Evolutionary conservation across 2,888 invertebrate species (phyloP), one percentile per base, ranked within the genome.

Genomic region (Polyommatus iphigenia): DNA sequence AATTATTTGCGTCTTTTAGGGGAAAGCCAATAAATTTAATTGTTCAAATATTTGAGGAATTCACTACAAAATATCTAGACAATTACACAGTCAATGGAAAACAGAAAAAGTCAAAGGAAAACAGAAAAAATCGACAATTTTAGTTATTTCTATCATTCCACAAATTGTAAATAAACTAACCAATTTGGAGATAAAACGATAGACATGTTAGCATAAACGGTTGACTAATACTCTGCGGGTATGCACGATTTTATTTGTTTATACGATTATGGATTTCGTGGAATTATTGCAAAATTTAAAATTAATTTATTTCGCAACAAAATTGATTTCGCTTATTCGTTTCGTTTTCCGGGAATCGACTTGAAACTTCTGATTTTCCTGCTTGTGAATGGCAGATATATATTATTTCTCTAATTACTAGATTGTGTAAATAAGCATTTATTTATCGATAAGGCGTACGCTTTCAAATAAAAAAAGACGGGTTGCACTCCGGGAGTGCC

Each of bases 311-410:
- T 18, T 32, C 29, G 29, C 29, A 32, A 32, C 67, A 67, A 67
- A 67, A 67, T 67, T 67, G 29, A 32, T 67, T 67, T 67, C 18
- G 67, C 67, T 67, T 32, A 67, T 67, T 67, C 24, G 24, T 67
- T 29, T 29, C 15, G 4, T 20, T 67, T 67, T 32, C 29, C 29
- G 29, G 29, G 67, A 29, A 32, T 67, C 67, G 15, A 29, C 67
- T 29, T 67, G 15, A 29, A 67, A 32, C 29, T 67, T 15, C 6
- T 15, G 10, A 67, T 67, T 67, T 67, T 67, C 67, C 67, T 67
- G 15, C 29, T 67, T 7, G 29, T 6, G 5, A 67, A 67, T 32
- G 67, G 32, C 67, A 29, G 15, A 67, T 10, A 32, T 67, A 67
- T 67, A 5, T 15, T 0, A 18, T 67, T 32, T 32, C 29, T 24